A percentile compares a stretch with the other conserved stretches of the same genome.
phyloP scores from a whole-genome alignment of 2,888 invertebrate species.

The Dynastes tityus region DNA sequence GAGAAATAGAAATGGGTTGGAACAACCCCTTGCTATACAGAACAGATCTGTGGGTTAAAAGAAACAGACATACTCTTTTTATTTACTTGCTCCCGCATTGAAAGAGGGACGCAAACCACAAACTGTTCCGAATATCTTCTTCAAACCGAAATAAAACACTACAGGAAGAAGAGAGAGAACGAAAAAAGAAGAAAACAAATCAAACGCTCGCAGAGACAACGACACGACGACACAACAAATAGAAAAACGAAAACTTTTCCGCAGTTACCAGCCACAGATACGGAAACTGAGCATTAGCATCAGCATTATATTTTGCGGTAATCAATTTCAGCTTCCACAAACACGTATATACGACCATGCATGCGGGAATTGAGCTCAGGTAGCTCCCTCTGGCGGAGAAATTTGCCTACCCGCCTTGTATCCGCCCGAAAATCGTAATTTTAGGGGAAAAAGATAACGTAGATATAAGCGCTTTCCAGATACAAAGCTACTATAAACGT shows the following conservation, averaged over 20 bases:
- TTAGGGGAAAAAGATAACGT: background rate
- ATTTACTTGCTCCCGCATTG: too few species aligned
- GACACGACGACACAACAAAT: background rate
- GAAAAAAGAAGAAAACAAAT: background rate
- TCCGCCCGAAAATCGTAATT: background rate
- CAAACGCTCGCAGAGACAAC: background rate
- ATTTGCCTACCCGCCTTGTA: background rate
- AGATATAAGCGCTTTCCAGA: background rate
- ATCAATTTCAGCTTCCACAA: conserved; percentile 16
- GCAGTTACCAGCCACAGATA: conserved; percentile 11
- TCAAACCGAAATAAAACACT: background rate
- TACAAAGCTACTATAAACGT: background rate
- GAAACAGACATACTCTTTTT: too few species aligned
- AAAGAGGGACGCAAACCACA: too few species aligned
- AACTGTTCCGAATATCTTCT: background rate
- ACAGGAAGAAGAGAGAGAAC: background rate
- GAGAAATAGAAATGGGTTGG: too few species aligned
- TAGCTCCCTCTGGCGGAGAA: background rate
- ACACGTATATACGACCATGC: background rate
- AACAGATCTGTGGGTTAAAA: too few species aligned
- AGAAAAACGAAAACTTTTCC: conserved; percentile 25
- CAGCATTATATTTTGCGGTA: conserved; percentile 28
- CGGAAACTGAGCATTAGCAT: conserved; percentile 35
- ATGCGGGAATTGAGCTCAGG: background rate
- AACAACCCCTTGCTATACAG: too few species aligned